phyloP scores from a whole-genome alignment of 35 echinoderm and acorn worm genomes.

The Holothuria glaberrima region DNA sequence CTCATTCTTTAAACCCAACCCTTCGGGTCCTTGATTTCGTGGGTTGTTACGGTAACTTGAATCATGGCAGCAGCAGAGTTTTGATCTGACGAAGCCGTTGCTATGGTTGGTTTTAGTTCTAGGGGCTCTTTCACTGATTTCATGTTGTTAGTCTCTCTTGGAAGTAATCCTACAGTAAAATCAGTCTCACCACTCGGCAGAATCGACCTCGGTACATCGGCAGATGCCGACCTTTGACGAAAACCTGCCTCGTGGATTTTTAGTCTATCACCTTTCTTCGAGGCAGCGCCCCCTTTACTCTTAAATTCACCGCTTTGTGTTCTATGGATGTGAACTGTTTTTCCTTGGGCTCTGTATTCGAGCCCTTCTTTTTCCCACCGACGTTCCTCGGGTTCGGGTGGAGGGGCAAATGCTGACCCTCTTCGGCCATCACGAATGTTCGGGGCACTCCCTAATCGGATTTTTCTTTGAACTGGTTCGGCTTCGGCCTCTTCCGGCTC shows the following conservation, averaged over 20 bases:
- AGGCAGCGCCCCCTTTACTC: background rate
- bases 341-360: conserved; percentile 30
- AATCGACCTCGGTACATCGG: conserved; percentile 41
- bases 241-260: conserved; percentile 8
- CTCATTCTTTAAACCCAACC: conserved; percentile 7
- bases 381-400: conserved; percentile 41
- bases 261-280: background rate
- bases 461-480: conserved; percentile 7
- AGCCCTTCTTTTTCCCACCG: conserved; percentile 53
- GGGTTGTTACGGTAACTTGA: conserved; percentile 21
- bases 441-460: conserved; percentile 30
- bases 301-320: conserved; percentile 30
- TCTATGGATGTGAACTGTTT: conserved; percentile 41
- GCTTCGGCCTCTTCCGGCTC: background rate
- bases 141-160: background rate
- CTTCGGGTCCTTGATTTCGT: conserved; percentile 15
- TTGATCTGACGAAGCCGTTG: background rate
- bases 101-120: background rate
- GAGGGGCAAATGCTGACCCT: conserved; percentile 46
- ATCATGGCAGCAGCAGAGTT: conserved; percentile 7
- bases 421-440: conserved; percentile 31
- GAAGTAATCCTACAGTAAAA: conserved; percentile 4
- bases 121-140: too few species aligned
- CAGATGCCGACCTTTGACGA: conserved; percentile 31
- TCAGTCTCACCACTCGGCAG: conserved; percentile 41